Base-by-base conservation (phyloP, 2,888 invertebrate species). In the Homarus gammarus region DNA sequence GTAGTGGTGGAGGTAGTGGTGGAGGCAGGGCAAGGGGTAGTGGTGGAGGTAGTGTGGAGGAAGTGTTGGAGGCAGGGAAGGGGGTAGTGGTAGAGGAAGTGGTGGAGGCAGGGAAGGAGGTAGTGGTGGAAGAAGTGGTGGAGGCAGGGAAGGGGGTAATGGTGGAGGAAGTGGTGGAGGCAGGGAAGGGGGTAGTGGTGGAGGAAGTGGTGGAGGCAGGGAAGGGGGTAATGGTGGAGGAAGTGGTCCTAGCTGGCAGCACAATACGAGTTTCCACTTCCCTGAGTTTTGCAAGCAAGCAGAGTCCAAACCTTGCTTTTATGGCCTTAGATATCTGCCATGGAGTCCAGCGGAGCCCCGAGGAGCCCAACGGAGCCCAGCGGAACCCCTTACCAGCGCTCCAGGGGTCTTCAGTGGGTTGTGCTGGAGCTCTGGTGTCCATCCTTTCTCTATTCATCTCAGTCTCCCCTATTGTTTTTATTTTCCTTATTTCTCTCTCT, bases 181-280 rank as follows among this genome's bases (percentile, higher is more conserved):
- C n/a, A n/a, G n/a, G n/a, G n/a, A n/a, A n/a, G n/a, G n/a, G n/a
- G n/a, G n/a, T n/a, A n/a, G n/a, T n/a, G n/a, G n/a, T n/a, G n/a
- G n/a, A n/a, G n/a, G n/a, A n/a, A n/a, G n/a, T n/a, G n/a, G n/a
- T n/a, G n/a, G n/a, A n/a, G n/a, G n/a, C n/a, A n/a, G n/a, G n/a
- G n/a, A n/a, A n/a, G n/a, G n/a, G n/a, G n/a, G n/a, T n/a, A n/a
- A n/a, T n/a, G n/a, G n/a, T n/a, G n/a, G n/a, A 44, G 64, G 56
- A 81, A 81, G 51, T 27, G 51, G 44, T 61, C 40, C 22, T 27
- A 22, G 81, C 56, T 27, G 36, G 38, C 64, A n/a, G 56, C 81
- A 81, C 81, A 81, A 81, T 81, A 81, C 81, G 81, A 81, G 61
- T 81, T 81, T 81, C 81, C 81, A 81, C 81, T 61, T 81, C 64